Evolutionary conservation across 2,888 invertebrate genomes (phyloP).

Genomic region (Physocephala rufipes): DNA sequence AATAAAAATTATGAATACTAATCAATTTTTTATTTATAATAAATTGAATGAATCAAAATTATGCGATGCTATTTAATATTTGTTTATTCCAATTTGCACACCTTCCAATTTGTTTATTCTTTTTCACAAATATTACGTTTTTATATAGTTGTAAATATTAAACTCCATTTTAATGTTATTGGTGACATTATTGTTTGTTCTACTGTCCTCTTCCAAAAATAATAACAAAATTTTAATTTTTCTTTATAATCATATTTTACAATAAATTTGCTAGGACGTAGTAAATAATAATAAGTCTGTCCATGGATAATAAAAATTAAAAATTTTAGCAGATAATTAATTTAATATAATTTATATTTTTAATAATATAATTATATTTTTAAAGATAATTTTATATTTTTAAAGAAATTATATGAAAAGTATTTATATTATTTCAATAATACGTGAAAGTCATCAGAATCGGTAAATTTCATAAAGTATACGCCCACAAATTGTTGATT

Average conservation of each 20-base stretch:
- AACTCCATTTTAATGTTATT: not conserved
- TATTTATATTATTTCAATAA: not conserved
- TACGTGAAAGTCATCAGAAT: too few relatives aligned
- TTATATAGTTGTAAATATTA: slow-evolving; percentile 1
- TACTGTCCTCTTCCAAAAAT: slow-evolving; percentile 3
- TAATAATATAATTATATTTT: not conserved
- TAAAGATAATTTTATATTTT: not conserved
- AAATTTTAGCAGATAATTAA: not conserved
- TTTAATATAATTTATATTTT: not conserved
- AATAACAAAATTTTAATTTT: slow-evolving; percentile 8
- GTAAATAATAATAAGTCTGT: too few relatives aligned
- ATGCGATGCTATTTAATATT: not conserved
- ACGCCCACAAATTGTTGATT: too few relatives aligned
- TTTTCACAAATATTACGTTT: not conserved
- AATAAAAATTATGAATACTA: not conserved
- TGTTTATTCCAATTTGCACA: not conserved
- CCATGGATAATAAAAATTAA: too few relatives aligned
- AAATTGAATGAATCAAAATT: not conserved
- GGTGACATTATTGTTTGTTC: not conserved
- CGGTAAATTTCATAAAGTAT: too few relatives aligned
- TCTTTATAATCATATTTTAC: too few relatives aligned
- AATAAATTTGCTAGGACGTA: too few relatives aligned
- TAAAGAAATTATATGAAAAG: not conserved
- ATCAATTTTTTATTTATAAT: not conserved
- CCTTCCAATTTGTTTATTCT: slow-evolving; percentile 1